Conservation (phyloP, 2,888 invertebrate genomes). For the Subacronicta megacephala region DNA sequence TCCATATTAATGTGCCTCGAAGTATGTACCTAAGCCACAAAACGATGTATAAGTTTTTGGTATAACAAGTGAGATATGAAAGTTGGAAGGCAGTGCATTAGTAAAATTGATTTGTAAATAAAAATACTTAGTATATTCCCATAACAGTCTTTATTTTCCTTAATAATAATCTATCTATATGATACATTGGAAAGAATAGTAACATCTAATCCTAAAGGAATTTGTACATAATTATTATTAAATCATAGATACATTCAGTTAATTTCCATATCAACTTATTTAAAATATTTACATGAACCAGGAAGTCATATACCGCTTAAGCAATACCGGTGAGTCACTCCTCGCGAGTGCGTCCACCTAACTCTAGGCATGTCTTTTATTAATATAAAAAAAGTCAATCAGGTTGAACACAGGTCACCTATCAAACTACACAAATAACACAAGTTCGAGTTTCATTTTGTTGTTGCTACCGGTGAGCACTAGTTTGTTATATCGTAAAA, state of each 20-base stretch:
- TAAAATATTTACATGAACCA: conserved; percentile 40
- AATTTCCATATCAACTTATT: conserved; percentile 45
- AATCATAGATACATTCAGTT: conserved; percentile 39
- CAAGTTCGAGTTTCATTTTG: not conserved
- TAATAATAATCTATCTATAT: conserved; percentile 63
- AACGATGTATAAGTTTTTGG: not conserved
- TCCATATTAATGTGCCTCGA: not conserved
- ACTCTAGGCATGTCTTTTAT: not conserved
- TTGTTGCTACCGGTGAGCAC: not conserved
- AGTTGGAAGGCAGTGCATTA: not conserved
- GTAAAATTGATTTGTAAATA: conserved; percentile 34
- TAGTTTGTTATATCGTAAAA: conserved; percentile 13
- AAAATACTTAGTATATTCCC: conserved; percentile 67
- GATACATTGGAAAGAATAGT: conserved; percentile 52
- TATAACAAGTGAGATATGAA: not conserved
- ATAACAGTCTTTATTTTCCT: conserved; percentile 87
- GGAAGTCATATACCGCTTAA: conserved; percentile 27
- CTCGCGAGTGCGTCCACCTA: not conserved
- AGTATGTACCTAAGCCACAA: not conserved
- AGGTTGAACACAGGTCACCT: not conserved
- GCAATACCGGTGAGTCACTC: not conserved
- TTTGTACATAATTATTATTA: conserved; percentile 51
- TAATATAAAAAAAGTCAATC: not conserved
- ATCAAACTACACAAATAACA: not conserved
- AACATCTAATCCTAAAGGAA: conserved; percentile 44